Evolutionary conservation across 64 coral and sea anemone species (phyloP).

Genomic region (Acropora tenuis): DNA sequence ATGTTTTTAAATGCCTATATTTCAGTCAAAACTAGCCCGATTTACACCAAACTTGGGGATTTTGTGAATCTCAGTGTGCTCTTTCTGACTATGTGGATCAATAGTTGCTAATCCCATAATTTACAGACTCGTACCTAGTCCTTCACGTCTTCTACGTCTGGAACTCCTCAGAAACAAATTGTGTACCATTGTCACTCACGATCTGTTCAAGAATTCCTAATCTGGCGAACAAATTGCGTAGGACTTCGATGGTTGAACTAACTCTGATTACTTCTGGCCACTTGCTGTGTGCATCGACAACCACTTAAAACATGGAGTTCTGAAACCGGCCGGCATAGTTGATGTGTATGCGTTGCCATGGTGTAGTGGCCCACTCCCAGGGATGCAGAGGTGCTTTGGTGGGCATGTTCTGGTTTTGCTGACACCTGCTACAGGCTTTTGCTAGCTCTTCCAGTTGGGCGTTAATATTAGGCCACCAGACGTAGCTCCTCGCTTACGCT

Average conservation of each 20-base stretch:
- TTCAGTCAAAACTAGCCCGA: too few relatives aligned
- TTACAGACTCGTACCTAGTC: too few relatives aligned
- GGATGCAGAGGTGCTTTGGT: constrained; percentile 28
- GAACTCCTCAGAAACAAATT: constrained; percentile 61
- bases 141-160: constrained; percentile 6
- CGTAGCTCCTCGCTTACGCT: constrained; percentile 59
- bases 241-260: constrained; percentile 68
- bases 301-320: constrained; percentile 16
- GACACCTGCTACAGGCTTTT: constrained; percentile 31
- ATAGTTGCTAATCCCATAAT: too few relatives aligned
- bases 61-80: too few relatives aligned
- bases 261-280: constrained; percentile 55
- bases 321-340: constrained; percentile 24
- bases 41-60: too few relatives aligned
- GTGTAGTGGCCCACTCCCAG: constrained; percentile 21
- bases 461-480: constrained; percentile 65
- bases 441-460: constrained; percentile 52
- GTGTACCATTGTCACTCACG: constrained; percentile 56
- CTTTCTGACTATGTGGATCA: too few relatives aligned
- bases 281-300: constrained; percentile 61
- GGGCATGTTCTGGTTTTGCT: constrained; percentile 32
- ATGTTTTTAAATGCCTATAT: too few relatives aligned
- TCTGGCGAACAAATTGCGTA: constrained; percentile 45
- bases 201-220: constrained; percentile 65
- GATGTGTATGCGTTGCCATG: constrained; percentile 60